phyloP scores from a whole-genome alignment of 2,888 invertebrate species.

The Heliconius cydno region DNA sequence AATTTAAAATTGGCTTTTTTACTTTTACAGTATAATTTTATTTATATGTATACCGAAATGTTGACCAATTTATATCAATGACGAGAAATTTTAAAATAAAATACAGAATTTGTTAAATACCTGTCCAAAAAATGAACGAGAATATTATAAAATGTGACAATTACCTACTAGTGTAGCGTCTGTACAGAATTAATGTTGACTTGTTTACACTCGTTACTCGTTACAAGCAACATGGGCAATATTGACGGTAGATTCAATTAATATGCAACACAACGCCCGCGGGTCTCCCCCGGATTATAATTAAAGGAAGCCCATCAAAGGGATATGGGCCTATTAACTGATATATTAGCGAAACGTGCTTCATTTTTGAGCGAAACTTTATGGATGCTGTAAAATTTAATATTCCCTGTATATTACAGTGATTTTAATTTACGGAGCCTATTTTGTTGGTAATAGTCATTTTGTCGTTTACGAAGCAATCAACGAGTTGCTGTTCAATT shows the following conservation, averaged over 20 bases:
- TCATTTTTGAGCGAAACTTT: slow-evolving; percentile 36
- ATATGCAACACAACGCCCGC: slow-evolving; percentile 57
- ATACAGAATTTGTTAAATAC: not conserved
- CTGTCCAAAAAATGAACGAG: not conserved
- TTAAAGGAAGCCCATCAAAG: slow-evolving; percentile 55
- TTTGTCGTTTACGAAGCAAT: slow-evolving; percentile 26
- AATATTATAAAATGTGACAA: not conserved
- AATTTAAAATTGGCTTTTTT: too few relatives aligned
- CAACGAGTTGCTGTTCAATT: slow-evolving; percentile 13
- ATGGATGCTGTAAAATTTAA: slow-evolving; percentile 35
- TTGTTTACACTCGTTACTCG: slow-evolving; percentile 36
- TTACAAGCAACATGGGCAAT: slow-evolving; percentile 49
- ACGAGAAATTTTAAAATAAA: not conserved
- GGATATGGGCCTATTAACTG: slow-evolving; percentile 58
- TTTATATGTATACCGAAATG: not conserved
- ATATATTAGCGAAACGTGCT: slow-evolving; percentile 64
- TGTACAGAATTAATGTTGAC: slow-evolving; percentile 34
- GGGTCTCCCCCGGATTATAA: slow-evolving; percentile 63
- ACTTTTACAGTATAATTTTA: not conserved
- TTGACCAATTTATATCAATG: not conserved
- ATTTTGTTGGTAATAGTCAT: slow-evolving; percentile 16
- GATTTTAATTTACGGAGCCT: slow-evolving; percentile 27
- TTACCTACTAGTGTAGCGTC: slow-evolving; percentile 26
- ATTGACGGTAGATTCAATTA: slow-evolving; percentile 63
- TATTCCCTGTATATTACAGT: slow-evolving; percentile 26